Evolutionary conservation across 1,140 invertebrate species (phyloP), one percentile per base, ranked within the genome.

Genomic region (Vanessa tameamea): DNA sequence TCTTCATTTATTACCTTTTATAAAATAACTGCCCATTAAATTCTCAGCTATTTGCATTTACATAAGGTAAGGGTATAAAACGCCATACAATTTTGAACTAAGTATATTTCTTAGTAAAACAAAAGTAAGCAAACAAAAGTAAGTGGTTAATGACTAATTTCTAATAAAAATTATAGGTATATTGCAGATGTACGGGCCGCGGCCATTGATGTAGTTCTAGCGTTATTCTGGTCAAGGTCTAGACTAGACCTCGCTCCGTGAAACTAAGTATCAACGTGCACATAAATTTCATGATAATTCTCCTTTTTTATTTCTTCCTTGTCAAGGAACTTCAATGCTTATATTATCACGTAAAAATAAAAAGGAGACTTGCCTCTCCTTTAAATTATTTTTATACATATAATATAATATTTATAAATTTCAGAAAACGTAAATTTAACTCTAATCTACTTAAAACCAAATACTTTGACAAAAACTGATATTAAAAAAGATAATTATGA

Each of bases 191-290:
- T 43, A 64, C 66, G 48, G 73, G 73, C 61, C 67, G 66, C 69
- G 69, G 64, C 68, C 69, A 61, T 47, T 50, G 47, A 73, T 75
- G 77, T 78, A 72, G 76, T 65, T 69, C 70, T 72, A 57, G 20
- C 67, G 73, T 70, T 75, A 78, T 75, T 78, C 63, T 64, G 73
- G 77, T 75, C 77, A 78, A 75, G 77, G 77, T 75, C 73, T 47
- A 12, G 47, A 12, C 15, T 50, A 69, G 61, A 76, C 75, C 75
- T 76, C 71, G 75, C 47, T 76, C 57, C 37, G 37, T 43, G 53
- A 55, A 75, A 75, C 68, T 75, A 75, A 64, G 68, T 75, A 63
- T 55, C 59, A 70, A 51, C 47, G 31, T 68, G 47, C 53, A 73
- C 65, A 68, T 73, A 63, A 68, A 63, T 26, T 57, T 23, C 20